These are phyloP conservation scores for Solenopsis fugax DNA, from an alignment of 1,140 invertebrate genomes.

Conservation along the genomic window DNA sequence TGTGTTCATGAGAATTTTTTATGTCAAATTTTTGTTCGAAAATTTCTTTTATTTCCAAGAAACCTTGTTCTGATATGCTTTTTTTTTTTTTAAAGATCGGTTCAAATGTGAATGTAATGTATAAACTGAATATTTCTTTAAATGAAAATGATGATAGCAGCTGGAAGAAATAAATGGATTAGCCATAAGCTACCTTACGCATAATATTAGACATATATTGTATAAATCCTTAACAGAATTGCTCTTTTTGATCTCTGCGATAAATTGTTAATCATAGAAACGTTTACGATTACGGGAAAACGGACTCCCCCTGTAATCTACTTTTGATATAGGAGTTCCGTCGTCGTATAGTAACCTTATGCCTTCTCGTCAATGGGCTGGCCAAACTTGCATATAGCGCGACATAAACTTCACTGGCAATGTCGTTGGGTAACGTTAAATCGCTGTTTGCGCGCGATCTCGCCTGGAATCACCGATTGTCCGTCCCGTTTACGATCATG, in stretches of 20 bases:
- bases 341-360: not conserved
- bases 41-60: not conserved
- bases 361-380: not conserved
- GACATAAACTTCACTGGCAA: conserved; percentile 2
- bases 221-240: not conserved
- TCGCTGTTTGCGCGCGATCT: not conserved
- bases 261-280: conserved; percentile 21
- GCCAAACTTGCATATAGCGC: not conserved
- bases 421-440: not conserved
- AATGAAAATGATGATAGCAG: not conserved
- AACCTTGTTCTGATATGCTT: not conserved
- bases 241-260: not conserved
- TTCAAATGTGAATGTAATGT: not conserved
- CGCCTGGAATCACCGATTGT: conserved; percentile 9
- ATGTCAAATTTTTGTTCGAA: not conserved
- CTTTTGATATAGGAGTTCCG: not conserved
- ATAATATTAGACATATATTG: not conserved
- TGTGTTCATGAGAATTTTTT: not conserved
- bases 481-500: not conserved
- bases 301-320: not conserved
- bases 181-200: not conserved
- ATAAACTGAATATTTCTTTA: not conserved
- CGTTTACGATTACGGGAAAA: not conserved
- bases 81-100: not conserved
- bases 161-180: not conserved